Evolutionary conservation across 2,113 vertebrate species (phyloP).

Genomic region (Bos javanicus): DNA sequence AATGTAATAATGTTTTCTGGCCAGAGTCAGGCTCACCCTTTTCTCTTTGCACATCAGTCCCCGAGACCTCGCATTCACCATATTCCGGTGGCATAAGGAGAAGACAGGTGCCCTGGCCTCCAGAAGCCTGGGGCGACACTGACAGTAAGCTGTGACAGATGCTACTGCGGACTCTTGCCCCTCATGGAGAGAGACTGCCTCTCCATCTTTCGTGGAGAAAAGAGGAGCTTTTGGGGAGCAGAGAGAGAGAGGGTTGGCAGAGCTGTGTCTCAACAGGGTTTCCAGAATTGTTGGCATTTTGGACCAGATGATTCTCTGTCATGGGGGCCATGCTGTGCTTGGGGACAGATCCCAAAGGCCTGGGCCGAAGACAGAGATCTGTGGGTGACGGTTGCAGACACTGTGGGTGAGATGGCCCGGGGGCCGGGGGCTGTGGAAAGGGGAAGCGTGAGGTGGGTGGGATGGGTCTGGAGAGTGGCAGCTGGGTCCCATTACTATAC

Average conservation of each 20-base stretch:
- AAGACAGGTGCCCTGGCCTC: not conserved
- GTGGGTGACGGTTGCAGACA: not conserved
- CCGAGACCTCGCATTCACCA: not conserved
- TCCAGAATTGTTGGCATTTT: not conserved
- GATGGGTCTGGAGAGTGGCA: not conserved
- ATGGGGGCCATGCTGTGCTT: not conserved
- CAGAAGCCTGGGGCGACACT: not conserved
- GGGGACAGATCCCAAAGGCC: not conserved
- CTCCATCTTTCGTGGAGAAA: not conserved
- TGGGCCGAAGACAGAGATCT: not conserved
- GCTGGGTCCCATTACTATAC: not conserved
- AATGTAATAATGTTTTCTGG: not conserved
- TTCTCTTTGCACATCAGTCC: not conserved
- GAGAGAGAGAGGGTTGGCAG: not conserved
- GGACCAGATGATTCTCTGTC: not conserved
- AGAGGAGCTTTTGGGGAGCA: not conserved
- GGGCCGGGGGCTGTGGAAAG: not conserved
- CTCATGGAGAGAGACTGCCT: too few relatives aligned
- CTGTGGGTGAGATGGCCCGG: conserved; percentile 1
- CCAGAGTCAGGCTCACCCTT: not conserved
- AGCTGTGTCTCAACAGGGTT: not conserved
- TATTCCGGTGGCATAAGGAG: not conserved
- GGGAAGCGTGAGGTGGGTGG: not conserved
- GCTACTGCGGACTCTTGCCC: not conserved
- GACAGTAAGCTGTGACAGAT: not conserved